Conservation (phyloP, 2,888 invertebrate species). For the Colostygia pectinataria region DNA sequence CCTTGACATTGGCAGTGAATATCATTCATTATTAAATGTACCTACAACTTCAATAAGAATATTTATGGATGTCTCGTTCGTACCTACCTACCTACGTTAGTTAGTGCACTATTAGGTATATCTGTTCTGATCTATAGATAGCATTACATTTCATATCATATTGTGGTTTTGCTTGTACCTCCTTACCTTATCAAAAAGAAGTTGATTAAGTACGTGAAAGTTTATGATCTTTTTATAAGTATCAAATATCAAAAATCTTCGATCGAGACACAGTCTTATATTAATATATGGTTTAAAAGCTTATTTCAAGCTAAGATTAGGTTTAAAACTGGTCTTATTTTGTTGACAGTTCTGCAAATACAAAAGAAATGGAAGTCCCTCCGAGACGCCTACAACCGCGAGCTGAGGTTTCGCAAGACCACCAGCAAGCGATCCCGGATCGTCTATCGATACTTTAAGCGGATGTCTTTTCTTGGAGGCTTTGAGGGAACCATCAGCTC, state of each 20-base stretch:
- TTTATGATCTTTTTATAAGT: too few relatives aligned
- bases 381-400: slow-evolving; percentile 72
- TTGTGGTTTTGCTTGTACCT: neutral
- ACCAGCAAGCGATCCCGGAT: slow-evolving; percentile 52
- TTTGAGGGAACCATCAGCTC: slow-evolving; percentile 62
- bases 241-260: too few relatives aligned
- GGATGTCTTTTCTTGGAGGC: slow-evolving; percentile 71
- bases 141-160: too few relatives aligned
- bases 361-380: slow-evolving; percentile 76
- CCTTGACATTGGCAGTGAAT: slow-evolving; percentile 30
- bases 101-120: too few relatives aligned
- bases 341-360: slow-evolving; percentile 60
- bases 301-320: too few relatives aligned
- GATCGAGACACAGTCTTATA: too few relatives aligned
- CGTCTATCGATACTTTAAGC: slow-evolving; percentile 72
- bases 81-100: too few relatives aligned
- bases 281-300: too few relatives aligned
- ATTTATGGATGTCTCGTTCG: slow-evolving; percentile 21
- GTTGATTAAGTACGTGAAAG: too few relatives aligned
- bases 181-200: neutral
- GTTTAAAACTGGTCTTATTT: slow-evolving; percentile 2
- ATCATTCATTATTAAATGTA: slow-evolving; percentile 32
- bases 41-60: slow-evolving; percentile 29
- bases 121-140: too few relatives aligned
- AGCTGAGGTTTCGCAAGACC: slow-evolving; percentile 58